A percentile compares a stretch with the other conserved stretches of the same genome.
These are phyloP conservation scores for Zaprionus camerounensis DNA, from an alignment of 1,140 invertebrate genomes.

Conservation along the genomic window DNA sequence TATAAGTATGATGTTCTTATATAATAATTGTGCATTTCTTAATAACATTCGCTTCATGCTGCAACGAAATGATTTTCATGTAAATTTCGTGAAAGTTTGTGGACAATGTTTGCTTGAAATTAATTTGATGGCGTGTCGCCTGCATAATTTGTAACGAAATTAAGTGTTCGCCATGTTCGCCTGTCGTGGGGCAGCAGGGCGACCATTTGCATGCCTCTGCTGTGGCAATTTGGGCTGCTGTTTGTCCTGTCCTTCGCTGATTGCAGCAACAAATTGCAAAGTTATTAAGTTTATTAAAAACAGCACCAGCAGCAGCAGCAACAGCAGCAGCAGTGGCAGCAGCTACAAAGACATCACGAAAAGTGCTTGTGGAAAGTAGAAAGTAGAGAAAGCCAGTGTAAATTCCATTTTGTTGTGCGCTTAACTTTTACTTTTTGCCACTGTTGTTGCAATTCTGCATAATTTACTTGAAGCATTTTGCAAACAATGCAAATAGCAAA, in stretches of 20 bases:
- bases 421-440: conserved; percentile 67
- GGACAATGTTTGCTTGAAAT: conserved; percentile 38
- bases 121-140: conserved; percentile 40
- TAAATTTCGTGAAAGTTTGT: conserved; percentile 13
- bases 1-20: neutral
- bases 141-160: conserved; percentile 53
- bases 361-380: neutral
- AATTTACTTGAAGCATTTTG: conserved; percentile 76
- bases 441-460: conserved; percentile 65
- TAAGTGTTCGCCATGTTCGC: conserved; percentile 70
- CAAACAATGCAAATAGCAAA: conserved; percentile 67
- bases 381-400: conserved; percentile 41
- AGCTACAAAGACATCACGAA: conserved; percentile 50
- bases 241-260: conserved; percentile 56
- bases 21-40: neutral
- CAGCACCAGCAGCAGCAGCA: conserved; percentile 22
- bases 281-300: conserved; percentile 82
- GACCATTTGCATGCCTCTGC: conserved; percentile 26
- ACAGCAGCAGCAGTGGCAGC: neutral
- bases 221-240: conserved; percentile 55
- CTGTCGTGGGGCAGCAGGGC: conserved; percentile 4
- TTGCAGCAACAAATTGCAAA: conserved; percentile 79
- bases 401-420: conserved; percentile 73
- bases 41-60: neutral
- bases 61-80: neutral